phyloP scores from a whole-genome alignment of 2,113 vertebrate species.

The Chitala chitala region DNA sequence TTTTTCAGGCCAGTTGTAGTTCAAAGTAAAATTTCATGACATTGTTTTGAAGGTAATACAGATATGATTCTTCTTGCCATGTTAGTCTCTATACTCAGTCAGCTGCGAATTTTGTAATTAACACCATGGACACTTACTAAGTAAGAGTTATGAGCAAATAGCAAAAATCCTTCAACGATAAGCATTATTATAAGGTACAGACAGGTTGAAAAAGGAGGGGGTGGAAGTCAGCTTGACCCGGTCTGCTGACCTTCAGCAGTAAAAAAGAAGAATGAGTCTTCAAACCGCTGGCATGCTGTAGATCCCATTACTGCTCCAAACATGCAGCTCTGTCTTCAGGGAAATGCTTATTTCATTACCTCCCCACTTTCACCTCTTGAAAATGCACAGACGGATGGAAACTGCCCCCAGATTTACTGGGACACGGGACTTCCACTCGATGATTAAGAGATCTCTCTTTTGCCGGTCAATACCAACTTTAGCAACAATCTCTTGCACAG shows the following conservation, averaged over 20 bases:
- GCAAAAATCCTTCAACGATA: too few relatives aligned
- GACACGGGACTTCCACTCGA: not conserved
- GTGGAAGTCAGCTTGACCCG: conserved; percentile 17
- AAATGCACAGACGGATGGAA: not conserved
- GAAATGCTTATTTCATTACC: not conserved
- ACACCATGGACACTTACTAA: too few relatives aligned
- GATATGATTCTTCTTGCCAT: too few relatives aligned
- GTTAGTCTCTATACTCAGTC: too few relatives aligned
- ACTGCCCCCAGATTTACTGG: not conserved
- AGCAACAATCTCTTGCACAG: too few relatives aligned
- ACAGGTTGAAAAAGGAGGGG: not conserved
- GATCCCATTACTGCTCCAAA: conserved; percentile 14
- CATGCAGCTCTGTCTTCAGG: not conserved
- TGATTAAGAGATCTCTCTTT: not conserved
- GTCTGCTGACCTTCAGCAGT: conserved; percentile 19
- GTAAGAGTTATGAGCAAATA: too few relatives aligned
- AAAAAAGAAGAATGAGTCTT: conserved; percentile 12
- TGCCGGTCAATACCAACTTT: not conserved
- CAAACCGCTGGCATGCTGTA: conserved; percentile 6
- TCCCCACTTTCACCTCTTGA: not conserved
- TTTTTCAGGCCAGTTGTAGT: too few relatives aligned
- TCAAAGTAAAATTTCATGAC: too few relatives aligned
- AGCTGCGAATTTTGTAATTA: too few relatives aligned
- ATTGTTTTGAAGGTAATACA: too few relatives aligned
- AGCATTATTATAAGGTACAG: not conserved